These are phyloP conservation scores for Urocitellus parryii DNA, from an alignment of 2,113 vertebrate genomes.

Conservation along the genomic window DNA sequence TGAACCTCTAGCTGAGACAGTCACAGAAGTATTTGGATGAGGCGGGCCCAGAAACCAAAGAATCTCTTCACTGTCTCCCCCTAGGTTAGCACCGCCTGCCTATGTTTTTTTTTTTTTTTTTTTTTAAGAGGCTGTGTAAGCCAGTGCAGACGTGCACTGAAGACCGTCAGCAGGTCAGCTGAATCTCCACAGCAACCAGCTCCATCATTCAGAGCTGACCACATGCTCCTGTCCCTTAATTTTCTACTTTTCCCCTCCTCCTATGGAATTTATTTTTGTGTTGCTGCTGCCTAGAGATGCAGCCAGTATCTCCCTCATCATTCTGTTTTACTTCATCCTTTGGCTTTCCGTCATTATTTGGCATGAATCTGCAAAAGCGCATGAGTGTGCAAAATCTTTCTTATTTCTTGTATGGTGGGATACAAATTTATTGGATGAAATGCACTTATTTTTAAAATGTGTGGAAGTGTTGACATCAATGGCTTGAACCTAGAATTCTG, in stretches of 20 bases:
- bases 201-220: neutral
- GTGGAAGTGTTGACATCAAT: neutral
- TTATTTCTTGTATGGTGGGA: neutral
- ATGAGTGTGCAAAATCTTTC: neutral
- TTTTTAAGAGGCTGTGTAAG: neutral
- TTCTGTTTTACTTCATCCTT: neutral
- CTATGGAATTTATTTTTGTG: neutral
- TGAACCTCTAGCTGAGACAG: neutral
- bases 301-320: neutral
- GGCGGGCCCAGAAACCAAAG: slow-evolving; percentile 79
- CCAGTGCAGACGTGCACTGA: slow-evolving; percentile 24
- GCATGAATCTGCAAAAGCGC: neutral
- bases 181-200: neutral
- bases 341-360: neutral
- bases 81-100: neutral
- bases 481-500: neutral
- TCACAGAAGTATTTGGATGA: slow-evolving; percentile 52
- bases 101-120: neutral
- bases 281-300: neutral
- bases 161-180: neutral
- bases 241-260: neutral
- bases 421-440: neutral
- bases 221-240: neutral
- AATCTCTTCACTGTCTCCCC: slow-evolving; percentile 21
- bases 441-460: neutral